Percentiles rank a stretch among this genome's conserved stretches.
These are phyloP conservation scores for Umimayanthus kanabou DNA, from an alignment of 92 coral and sea anemone species.

Conservation along the genomic window DNA sequence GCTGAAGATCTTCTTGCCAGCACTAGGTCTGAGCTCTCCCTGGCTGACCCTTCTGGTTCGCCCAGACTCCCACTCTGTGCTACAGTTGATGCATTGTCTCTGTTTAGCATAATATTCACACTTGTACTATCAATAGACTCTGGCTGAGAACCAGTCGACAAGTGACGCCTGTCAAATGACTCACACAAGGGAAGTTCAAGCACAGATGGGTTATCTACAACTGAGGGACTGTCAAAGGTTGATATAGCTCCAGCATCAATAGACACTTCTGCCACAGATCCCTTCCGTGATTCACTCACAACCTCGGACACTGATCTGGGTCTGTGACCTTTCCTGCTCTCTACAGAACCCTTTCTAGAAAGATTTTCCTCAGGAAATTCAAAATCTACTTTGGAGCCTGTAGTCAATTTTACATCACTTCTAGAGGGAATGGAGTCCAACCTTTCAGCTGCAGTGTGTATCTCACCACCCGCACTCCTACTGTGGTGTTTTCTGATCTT, in stretches of 20 bases:
- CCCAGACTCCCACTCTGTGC: constrained; percentile 92
- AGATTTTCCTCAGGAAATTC: constrained; percentile 53
- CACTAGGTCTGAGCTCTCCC: constrained; percentile 72
- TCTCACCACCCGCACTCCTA: constrained; percentile 51
- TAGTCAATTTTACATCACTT: constrained; percentile 39
- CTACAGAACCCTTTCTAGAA: constrained; percentile 62
- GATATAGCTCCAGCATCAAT: constrained; percentile 29
- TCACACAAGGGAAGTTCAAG: constrained; percentile 73
- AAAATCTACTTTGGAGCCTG: constrained; percentile 47
- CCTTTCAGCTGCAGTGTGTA: constrained; percentile 35
- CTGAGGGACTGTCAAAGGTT: constrained; percentile 58
- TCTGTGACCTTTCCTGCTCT: constrained; percentile 59
- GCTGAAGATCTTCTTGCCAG: constrained; percentile 78
- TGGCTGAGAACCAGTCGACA: constrained; percentile 85
- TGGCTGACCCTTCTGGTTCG: constrained; percentile 79
- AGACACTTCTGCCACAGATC: constrained; percentile 35
- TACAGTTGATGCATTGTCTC: constrained; percentile 90
- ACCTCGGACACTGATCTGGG: constrained; percentile 84
- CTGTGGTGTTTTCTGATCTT: constrained; percentile 52
- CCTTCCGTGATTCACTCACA: constrained; percentile 51
- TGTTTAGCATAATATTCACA: constrained; percentile 63
- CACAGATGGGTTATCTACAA: constrained; percentile 65
- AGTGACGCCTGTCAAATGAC: constrained; percentile 68
- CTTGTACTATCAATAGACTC: constrained; percentile 87
- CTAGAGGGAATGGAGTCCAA: constrained; percentile 49